Conservation (phyloP, 2,113 vertebrate genomes). For the Cryptomyrus ogoouensis region DNA sequence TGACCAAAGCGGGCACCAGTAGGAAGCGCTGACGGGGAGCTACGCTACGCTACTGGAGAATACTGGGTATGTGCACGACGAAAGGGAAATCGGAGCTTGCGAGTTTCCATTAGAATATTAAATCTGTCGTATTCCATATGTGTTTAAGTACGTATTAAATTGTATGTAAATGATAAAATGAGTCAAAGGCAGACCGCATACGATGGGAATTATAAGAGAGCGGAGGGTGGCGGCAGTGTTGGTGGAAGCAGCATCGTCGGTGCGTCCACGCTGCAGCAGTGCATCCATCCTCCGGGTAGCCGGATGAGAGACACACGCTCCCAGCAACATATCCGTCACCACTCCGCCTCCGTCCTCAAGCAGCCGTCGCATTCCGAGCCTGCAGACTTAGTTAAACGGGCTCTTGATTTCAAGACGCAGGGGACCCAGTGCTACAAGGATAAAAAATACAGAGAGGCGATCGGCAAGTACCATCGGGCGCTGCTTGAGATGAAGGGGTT, state of each 20-base stretch:
- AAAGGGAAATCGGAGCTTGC: neutral
- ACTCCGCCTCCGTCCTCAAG: conserved; percentile 51
- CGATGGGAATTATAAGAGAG: conserved; percentile 41
- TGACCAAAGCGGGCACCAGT: conserved; percentile 19
- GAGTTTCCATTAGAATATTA: neutral
- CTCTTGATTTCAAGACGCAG: conserved; percentile 90
- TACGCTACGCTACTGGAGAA: conserved; percentile 16
- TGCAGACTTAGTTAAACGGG: conserved; percentile 74
- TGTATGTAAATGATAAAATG: conserved; percentile 36
- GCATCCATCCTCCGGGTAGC: conserved; percentile 50
- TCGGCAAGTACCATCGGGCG: conserved; percentile 95
- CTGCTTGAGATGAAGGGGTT: conserved; percentile 92
- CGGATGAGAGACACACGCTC: conserved; percentile 42
- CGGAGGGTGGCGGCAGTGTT: conserved; percentile 36
- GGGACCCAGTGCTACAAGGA: conserved; percentile 97
- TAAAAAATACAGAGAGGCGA: conserved; percentile 97
- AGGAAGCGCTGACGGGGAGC: conserved; percentile 19
- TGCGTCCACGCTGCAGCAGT: conserved; percentile 49
- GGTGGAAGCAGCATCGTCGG: conserved; percentile 29
- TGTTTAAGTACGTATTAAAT: neutral
- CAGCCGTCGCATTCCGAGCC: conserved; percentile 56
- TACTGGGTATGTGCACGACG: conserved; percentile 9
- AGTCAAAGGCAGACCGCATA: conserved; percentile 46
- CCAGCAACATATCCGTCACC: conserved; percentile 36
- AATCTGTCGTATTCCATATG: neutral